Percentiles rank a stretch among this genome's conserved stretches.
Conservation (phyloP, 2,797 vertebrate genomes). For the Mus spretus region DNA sequence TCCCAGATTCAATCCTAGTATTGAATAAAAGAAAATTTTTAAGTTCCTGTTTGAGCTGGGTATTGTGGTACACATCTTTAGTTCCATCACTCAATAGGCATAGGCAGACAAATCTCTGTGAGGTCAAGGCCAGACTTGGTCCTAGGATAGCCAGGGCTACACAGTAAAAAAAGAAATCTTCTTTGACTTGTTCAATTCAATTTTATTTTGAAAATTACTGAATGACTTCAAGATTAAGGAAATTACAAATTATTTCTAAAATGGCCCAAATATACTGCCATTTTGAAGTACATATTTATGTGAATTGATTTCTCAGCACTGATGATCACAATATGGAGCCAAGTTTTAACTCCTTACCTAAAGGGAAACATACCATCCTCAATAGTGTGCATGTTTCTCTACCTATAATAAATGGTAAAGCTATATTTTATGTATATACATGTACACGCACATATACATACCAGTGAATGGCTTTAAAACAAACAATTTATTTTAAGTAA, state of each 20-base stretch:
- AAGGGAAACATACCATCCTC: not conserved
- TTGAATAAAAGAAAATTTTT: not conserved
- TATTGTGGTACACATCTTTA: not conserved
- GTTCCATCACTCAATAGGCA: not conserved
- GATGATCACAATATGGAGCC: not conserved
- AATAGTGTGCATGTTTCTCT: not conserved
- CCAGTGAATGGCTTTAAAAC: not conserved
- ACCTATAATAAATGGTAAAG: not conserved
- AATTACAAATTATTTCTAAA: not conserved
- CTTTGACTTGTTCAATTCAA: not conserved
- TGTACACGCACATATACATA: not conserved
- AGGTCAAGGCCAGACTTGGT: not conserved
- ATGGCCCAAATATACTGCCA: not conserved
- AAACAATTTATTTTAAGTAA: not conserved
- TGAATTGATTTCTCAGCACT: not conserved
- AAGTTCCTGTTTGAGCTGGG: not conserved
- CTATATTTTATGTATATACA: not conserved
- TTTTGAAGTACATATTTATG: not conserved
- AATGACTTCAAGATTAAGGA: not conserved
- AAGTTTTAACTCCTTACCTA: not conserved
- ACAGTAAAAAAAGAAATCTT: not conserved
- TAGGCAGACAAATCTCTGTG: not conserved
- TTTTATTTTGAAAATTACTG: not conserved
- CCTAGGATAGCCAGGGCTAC: not conserved
- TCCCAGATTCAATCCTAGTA: not conserved